Conservation (phyloP, 2,113 vertebrate genomes). For the Campylomormyrus numenius region DNA sequence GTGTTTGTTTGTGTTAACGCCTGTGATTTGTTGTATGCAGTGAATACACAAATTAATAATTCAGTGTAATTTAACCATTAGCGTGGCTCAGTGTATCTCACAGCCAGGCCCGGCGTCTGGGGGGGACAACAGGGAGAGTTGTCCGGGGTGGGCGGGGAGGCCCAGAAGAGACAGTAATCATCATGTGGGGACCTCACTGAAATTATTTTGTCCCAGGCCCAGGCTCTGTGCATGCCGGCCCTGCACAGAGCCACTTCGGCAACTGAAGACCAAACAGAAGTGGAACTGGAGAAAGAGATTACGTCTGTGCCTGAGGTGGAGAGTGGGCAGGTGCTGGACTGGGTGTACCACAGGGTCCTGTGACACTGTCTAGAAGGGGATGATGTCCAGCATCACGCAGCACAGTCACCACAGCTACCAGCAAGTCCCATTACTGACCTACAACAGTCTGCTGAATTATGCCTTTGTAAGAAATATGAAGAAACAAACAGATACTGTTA, state of each 20-base stretch:
- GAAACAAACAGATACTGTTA: background rate
- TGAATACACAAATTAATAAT: conserved; percentile 1
- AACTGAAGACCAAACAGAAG: background rate
- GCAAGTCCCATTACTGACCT: background rate
- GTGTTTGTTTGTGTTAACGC: conserved; percentile 15
- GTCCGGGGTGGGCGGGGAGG: background rate
- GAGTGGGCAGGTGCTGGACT: background rate
- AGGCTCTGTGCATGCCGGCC: no score
- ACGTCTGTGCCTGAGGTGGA: background rate
- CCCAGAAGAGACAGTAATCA: background rate
- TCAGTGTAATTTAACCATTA: background rate
- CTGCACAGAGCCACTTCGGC: background rate
- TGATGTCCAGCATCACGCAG: background rate
- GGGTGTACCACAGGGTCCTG: background rate
- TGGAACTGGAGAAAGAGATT: background rate
- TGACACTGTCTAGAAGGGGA: background rate
- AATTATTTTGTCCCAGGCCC: background rate
- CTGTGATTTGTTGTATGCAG: background rate
- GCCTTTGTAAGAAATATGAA: background rate
- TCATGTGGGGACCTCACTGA: background rate
- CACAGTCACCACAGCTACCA: background rate
- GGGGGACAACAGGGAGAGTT: background rate
- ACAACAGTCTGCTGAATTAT: background rate
- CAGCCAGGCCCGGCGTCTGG: background rate
- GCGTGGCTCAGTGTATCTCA: background rate